phyloP scores from a whole-genome alignment of 2,797 vertebrate species.

The Malacoraja senta region DNA sequence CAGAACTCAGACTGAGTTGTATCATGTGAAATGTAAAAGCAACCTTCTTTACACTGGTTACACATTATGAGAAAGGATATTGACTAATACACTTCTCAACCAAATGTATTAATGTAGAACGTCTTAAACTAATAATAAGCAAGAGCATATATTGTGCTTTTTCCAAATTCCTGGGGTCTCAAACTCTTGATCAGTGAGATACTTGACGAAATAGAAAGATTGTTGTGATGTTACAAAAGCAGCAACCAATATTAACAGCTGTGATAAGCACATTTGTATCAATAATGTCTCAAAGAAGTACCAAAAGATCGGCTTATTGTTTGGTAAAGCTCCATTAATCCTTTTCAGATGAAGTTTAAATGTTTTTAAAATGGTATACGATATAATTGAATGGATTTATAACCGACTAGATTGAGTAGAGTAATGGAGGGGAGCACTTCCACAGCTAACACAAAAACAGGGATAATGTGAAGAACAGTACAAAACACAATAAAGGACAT shows the following conservation, averaged over 20 bases:
- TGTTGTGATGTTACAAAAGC: neutral
- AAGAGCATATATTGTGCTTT: neutral
- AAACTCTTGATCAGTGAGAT: neutral
- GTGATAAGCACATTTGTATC: neutral
- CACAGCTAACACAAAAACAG: too few species aligned
- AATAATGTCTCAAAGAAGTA: neutral
- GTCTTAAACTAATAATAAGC: too few species aligned
- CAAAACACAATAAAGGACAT: too few species aligned
- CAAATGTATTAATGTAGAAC: too few species aligned
- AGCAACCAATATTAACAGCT: neutral
- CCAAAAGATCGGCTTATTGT: neutral
- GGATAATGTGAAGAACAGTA: too few species aligned
- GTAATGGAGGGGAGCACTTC: too few species aligned
- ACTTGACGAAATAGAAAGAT: neutral
- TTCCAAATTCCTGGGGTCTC: neutral
- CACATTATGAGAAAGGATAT: too few species aligned
- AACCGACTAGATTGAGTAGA: too few species aligned
- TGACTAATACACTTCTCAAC: too few species aligned
- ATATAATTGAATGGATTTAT: neutral
- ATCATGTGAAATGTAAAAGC: too few species aligned
- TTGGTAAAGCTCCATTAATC: neutral
- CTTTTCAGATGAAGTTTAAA: neutral
- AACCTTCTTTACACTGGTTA: too few species aligned
- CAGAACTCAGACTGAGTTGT: too few species aligned
- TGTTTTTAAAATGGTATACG: neutral